Evolutionary conservation across 2,888 invertebrate species (phyloP).

Genomic region (Drosophila atripex): DNA sequence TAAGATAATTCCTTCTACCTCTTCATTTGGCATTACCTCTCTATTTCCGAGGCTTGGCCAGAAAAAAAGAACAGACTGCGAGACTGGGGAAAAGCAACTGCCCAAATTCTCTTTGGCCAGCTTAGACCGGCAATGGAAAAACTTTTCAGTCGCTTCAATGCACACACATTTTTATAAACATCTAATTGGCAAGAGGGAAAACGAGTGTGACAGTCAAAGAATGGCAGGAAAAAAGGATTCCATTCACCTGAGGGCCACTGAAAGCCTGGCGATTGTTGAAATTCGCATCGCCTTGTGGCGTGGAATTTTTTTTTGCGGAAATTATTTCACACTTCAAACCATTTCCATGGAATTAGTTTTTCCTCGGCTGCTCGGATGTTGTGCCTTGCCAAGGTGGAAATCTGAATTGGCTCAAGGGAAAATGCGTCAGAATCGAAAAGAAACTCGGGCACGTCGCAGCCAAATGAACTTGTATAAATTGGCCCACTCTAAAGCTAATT

Average conservation of each 20-base stretch:
- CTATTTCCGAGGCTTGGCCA: slow-evolving; percentile 11
- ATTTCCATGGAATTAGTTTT: slow-evolving; percentile 79
- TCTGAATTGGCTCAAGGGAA: slow-evolving; percentile 54
- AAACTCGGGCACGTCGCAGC: slow-evolving; percentile 64
- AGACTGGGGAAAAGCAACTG: slow-evolving; percentile 20
- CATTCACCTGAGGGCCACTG: slow-evolving; percentile 52
- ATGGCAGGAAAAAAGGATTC: slow-evolving; percentile 31
- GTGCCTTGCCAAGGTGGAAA: slow-evolving; percentile 41
- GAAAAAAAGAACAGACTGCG: background rate
- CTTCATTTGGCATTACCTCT: slow-evolving; percentile 14
- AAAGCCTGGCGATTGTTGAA: slow-evolving; percentile 63
- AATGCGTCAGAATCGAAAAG: slow-evolving; percentile 19
- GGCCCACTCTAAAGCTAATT: slow-evolving; percentile 45
- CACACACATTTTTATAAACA: slow-evolving; percentile 70
- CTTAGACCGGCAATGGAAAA: slow-evolving; percentile 57
- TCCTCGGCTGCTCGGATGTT: slow-evolving; percentile 36
- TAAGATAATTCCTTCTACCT: background rate
- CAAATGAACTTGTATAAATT: slow-evolving; percentile 53
- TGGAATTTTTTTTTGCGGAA: slow-evolving; percentile 48
- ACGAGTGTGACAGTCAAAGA: slow-evolving; percentile 34
- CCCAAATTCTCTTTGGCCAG: slow-evolving; percentile 33
- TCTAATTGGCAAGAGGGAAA: slow-evolving; percentile 55
- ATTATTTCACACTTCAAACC: slow-evolving; percentile 77
- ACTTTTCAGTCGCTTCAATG: slow-evolving; percentile 63
- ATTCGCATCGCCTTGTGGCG: slow-evolving; percentile 47